Evolutionary conservation across 2,797 vertebrate species (phyloP), one percentile per base, ranked within the genome.

Genomic region (Astyanax mexicanus): DNA sequence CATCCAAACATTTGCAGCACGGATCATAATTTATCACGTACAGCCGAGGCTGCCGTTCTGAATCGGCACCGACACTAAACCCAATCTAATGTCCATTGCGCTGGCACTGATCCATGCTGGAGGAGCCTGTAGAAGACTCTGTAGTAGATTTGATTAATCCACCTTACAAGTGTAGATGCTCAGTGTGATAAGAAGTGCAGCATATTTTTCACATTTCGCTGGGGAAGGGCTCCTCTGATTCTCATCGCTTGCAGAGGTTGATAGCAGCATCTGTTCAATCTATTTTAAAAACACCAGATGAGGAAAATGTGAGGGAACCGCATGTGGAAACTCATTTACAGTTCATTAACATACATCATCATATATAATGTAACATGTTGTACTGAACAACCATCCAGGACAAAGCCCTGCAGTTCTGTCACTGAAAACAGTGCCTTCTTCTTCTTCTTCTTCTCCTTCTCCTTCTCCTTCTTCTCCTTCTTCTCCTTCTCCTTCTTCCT

Each of bases 391-490:
- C 27, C 27, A 15, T 19, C 25, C 17, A 5, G 64, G 17, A 45
- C 42, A 66, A 66, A 29, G 21, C 35, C 47, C 0, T 25, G 68
- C 29, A 49, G 40, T 23, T 61, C 13, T 58, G n/a, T 44, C 23
- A 25, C 42, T 67, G 70, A 66, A 72, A 65, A 65, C 61, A 52
- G 75, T 19, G 23, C 69, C 69, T 78, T 65, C 65, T 45, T 72
- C 69, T 52, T n/a, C n/a, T n/a, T n/a, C n/a, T 75, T 77, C 83
- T 84, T 70, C 55, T 32, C 78, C 69, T 78, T 65, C 65, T 45
- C 72, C 69, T 52, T n/a, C n/a, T n/a, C n/a, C n/a, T 75, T 77
- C 83, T 84, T 70, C 55, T 32, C 69, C 69, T 78, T 65, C 65
- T 45, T 72, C 69, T 52, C n/a, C n/a, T n/a, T n/a, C n/a, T 75